phyloP scores from a whole-genome alignment of 2,113 vertebrate genomes.

The Delphinus delphis region DNA sequence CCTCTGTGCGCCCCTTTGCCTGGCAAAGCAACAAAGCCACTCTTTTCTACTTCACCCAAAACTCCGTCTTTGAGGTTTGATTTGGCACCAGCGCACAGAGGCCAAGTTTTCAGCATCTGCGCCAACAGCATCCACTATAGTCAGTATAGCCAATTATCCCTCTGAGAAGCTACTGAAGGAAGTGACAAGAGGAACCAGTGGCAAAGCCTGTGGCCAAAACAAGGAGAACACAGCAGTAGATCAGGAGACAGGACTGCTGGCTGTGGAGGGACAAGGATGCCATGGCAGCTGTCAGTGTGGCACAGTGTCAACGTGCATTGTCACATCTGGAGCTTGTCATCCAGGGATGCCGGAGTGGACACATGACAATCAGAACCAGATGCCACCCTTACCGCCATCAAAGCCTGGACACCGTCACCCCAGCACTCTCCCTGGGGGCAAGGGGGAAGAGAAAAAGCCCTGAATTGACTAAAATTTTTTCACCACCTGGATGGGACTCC shows the following conservation, averaged over 20 bases:
- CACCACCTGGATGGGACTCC: not conserved
- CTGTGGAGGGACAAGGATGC: too few relatives aligned
- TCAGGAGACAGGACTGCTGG: not conserved
- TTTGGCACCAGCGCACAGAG: not conserved
- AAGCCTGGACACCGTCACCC: not conserved
- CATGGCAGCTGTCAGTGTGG: not conserved
- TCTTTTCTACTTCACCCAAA: not conserved
- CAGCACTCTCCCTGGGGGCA: not conserved
- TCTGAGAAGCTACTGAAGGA: not conserved
- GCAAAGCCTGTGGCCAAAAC: not conserved
- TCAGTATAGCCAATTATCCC: not conserved
- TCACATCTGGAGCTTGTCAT: not conserved
- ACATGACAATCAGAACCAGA: not conserved
- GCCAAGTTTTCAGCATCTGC: not conserved
- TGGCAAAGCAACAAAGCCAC: not conserved
- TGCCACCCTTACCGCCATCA: not conserved
- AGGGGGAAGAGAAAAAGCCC: not conserved
- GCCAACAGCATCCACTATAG: accelerated
- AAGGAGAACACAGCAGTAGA: not conserved
- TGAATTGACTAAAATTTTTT: not conserved
- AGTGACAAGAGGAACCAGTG: not conserved
- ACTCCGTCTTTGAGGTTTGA: not conserved
- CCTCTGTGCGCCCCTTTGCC: not conserved
- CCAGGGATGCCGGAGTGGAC: not conserved
- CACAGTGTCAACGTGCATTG: accelerated